Percentiles rank a stretch among this genome's conserved stretches.
phyloP scores from a whole-genome alignment of 2,113 vertebrate species.

The Chionis minor region DNA sequence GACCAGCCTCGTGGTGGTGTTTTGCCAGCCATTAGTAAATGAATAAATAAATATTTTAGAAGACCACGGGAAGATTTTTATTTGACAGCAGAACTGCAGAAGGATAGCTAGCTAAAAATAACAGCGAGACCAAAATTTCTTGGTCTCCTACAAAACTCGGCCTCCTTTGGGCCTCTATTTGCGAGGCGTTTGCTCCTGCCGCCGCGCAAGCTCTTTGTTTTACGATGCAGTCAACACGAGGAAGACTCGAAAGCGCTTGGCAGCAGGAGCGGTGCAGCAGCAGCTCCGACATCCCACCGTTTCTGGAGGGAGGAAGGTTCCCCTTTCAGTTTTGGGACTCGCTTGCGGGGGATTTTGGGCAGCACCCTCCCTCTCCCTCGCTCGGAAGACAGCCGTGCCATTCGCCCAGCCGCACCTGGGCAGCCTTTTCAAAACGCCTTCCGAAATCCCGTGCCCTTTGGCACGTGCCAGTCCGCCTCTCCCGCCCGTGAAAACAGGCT shows the following conservation, averaged over 20 bases:
- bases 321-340: background rate
- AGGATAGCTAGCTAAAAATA: background rate
- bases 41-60: background rate
- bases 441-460: background rate
- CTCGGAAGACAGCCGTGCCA: background rate
- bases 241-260: background rate
- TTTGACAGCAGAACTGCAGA: background rate
- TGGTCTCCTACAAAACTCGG: background rate
- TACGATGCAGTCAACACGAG: background rate
- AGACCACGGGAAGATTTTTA: background rate
- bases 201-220: background rate
- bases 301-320: background rate
- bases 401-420: background rate
- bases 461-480: background rate
- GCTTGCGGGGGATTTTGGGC: fast-evolving
- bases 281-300: background rate
- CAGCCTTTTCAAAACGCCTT: fast-evolving
- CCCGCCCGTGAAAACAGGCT: fast-evolving
- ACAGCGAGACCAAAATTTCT: background rate
- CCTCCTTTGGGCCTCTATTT: background rate
- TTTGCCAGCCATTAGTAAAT: background rate
- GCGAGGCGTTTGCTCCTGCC: background rate
- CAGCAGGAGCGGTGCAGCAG: background rate
- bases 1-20: background rate
- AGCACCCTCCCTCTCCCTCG: background rate